Evolutionary conservation across 1,140 invertebrate species (phyloP), one percentile per base, ranked within the genome.

Genomic region (Drosophila subobscura): DNA sequence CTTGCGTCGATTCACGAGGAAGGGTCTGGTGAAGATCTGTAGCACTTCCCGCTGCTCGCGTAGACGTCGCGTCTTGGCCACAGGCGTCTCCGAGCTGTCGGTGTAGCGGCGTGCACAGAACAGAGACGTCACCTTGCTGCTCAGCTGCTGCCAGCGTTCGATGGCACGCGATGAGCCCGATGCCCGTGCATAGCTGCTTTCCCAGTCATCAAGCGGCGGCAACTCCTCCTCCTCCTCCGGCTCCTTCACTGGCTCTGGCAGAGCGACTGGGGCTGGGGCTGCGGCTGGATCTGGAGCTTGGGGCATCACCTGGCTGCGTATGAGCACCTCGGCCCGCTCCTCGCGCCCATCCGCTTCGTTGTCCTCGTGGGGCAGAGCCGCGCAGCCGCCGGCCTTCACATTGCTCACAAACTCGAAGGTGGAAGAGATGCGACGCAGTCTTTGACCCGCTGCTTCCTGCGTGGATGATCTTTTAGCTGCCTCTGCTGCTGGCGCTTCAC

Each of bases 41-140:
- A 84, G 60, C 12, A 84, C 61, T 27, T 85, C 77, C 0, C 80
- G 77, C 12, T 84, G 79, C 52, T 84, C 77, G 4, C 80, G 49
- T 44, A 84, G 1, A 0, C 79, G 66, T 20, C 72, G 72, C 16
- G 55, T 60, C 49, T 76, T 66, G 3, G 80, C 65, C 27, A 51
- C 3, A 0, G 79, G 80, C 1, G 76, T 40, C 6, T 76, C 29
- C 1, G 16, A 2, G 1, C 16, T 47, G 33, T 57, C 25, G 4
- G 42, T 51, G 42, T 14, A 44, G n/a, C 80, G 79, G 0, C 80
- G 66, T 20, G 78, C 77, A 0, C 72, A 67, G 7, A 85, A 84
- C 3, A 84, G 25, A 0, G 80, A 40, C 0, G 80, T 79, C 1
- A 84, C 80, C 0, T 72, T 85, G 10, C 52, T 57, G 10, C 80